phyloP scores from a whole-genome alignment of 2,797 vertebrate species.

The Myotis findleyi region DNA sequence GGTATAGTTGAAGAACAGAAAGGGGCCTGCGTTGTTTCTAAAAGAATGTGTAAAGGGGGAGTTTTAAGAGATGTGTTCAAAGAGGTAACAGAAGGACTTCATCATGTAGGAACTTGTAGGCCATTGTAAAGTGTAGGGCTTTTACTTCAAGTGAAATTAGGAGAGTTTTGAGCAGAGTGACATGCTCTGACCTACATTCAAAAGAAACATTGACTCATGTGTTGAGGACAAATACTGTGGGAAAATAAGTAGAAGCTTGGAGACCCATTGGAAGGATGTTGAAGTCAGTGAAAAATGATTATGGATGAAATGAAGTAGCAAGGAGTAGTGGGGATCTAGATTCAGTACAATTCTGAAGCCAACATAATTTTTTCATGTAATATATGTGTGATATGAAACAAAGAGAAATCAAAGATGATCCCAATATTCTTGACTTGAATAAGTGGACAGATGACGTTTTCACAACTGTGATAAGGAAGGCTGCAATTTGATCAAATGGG shows the following conservation, averaged over 20 bases:
- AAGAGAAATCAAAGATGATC: background rate
- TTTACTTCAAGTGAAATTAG: background rate
- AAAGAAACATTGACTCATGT: background rate
- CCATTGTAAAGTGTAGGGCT: background rate
- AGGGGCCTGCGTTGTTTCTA: too few species aligned
- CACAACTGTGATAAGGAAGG: background rate
- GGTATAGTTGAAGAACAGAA: background rate
- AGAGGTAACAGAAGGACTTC: background rate
- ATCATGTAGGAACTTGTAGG: background rate
- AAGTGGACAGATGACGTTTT: background rate
- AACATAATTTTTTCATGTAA: background rate
- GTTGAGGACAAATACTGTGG: background rate
- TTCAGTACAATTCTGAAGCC: background rate
- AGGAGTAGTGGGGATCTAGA: background rate
- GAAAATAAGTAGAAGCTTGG: background rate
- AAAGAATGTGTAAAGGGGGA: background rate
- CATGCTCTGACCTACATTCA: background rate
- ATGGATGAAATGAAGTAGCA: background rate
- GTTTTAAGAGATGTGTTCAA: background rate
- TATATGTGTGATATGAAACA: background rate
- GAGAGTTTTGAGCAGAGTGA: background rate
- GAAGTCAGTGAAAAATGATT: background rate
- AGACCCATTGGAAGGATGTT: background rate
- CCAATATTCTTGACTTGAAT: background rate
- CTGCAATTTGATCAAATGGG: background rate